A percentile compares a stretch with the other conserved stretches of the same genome.
Conservation (phyloP, 1,140 invertebrate genomes). For the Arion vulgaris region DNA sequence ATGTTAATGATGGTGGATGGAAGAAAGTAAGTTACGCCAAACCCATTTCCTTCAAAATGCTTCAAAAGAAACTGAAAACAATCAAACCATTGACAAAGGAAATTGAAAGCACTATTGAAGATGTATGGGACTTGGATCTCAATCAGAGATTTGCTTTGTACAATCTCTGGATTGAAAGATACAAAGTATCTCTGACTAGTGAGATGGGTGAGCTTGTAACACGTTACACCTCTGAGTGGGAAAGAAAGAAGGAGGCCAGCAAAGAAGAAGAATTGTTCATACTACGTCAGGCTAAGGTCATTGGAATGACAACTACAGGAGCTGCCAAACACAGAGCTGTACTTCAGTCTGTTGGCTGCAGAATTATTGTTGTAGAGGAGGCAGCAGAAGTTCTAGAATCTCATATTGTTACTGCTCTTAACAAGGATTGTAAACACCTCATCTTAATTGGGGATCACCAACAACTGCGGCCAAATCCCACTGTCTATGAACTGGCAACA, state of each 20-base stretch:
- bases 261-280: conserved; percentile 35
- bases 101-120: background rate
- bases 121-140: conserved; percentile 37
- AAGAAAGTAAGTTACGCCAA: conserved; percentile 7
- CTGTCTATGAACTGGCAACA: conserved; percentile 66
- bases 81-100: conserved; percentile 38
- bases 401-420: conserved; percentile 73
- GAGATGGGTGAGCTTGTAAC: background rate
- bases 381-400: conserved; percentile 67
- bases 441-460: conserved; percentile 86
- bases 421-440: conserved; percentile 81
- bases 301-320: conserved; percentile 67
- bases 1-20: conserved; percentile 1
- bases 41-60: conserved; percentile 25
- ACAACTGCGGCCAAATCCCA: conserved; percentile 73
- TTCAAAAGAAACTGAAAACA: conserved; percentile 42
- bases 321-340: conserved; percentile 52
- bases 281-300: conserved; percentile 29
- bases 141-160: conserved; percentile 39
- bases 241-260: background rate
- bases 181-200: background rate
- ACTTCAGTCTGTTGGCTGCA: conserved; percentile 48
- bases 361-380: conserved; percentile 65
- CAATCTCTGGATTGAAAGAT: conserved; percentile 33
- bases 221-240: background rate